Percentiles rank a stretch among this genome's conserved stretches.
Conservation (phyloP, 2,888 invertebrate species). For the Hydrotaea cyrtoneurina region DNA sequence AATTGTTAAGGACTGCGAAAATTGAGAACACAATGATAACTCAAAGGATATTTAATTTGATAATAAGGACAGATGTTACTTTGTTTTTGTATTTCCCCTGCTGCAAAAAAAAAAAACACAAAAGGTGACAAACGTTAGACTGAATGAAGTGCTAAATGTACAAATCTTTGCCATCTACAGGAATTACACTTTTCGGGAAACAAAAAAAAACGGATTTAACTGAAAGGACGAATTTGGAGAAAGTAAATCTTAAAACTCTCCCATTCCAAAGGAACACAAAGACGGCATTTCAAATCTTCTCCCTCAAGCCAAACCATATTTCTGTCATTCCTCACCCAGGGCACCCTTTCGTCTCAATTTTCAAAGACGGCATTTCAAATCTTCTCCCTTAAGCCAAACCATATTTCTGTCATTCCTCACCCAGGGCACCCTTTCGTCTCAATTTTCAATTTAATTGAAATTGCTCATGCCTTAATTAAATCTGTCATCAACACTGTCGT, state of each 20-base stretch:
- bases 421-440: conserved; percentile 6
- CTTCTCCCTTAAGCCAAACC: too few species aligned
- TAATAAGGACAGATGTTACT: conserved; percentile 8
- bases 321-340: background rate
- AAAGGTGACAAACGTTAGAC: background rate
- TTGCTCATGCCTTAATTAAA: conserved; percentile 55
- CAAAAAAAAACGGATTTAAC: too few species aligned
- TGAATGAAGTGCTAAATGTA: background rate
- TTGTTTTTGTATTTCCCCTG: background rate
- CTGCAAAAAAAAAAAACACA: conserved; percentile 7
- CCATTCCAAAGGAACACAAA: too few species aligned
- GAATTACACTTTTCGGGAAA: too few species aligned
- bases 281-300: too few species aligned
- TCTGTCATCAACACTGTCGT: conserved; percentile 48
- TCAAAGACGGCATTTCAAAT: too few species aligned
- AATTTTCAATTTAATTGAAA: conserved; percentile 45
- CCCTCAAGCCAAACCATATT: too few species aligned
- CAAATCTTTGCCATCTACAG: too few species aligned
- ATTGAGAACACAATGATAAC: conserved; percentile 8
- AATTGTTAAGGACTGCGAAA: conserved; percentile 8
- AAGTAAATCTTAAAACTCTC: too few species aligned
- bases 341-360: conserved; percentile 28
- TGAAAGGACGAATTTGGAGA: too few species aligned
- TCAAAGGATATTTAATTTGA: conserved; percentile 19
- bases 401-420: background rate